phyloP scores from a whole-genome alignment of 2,113 vertebrate genomes.

The Phaethornis superciliosus region DNA sequence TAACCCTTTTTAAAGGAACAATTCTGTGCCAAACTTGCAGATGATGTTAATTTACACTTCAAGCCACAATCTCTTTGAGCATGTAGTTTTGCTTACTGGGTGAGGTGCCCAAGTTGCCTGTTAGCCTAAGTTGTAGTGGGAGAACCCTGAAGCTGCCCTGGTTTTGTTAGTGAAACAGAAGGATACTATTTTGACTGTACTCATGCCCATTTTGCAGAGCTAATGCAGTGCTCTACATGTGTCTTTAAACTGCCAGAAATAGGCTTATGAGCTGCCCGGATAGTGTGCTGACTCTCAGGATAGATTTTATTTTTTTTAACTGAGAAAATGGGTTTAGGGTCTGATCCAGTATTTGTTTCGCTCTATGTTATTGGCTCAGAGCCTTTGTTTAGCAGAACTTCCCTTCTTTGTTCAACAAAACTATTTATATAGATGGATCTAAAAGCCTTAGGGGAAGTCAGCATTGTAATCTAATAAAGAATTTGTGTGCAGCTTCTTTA shows the following conservation, averaged over 20 bases:
- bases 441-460: not conserved
- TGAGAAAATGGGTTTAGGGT: conserved; percentile 1
- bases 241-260: not conserved
- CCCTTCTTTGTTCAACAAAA: conserved; percentile 40
- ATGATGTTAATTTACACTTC: not conserved
- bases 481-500: not conserved
- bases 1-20: not conserved
- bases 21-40: not conserved
- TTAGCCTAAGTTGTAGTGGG: not conserved
- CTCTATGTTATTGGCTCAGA: conserved; percentile 9
- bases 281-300: not conserved
- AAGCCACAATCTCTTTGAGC: accelerated
- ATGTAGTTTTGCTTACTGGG: not conserved
- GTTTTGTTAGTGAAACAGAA: not conserved
- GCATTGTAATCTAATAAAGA: not conserved
- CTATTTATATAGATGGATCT: conserved; percentile 25
- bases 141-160: not conserved
- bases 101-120: accelerated
- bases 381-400: conserved; percentile 40
- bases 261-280: not conserved
- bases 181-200: not conserved
- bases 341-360: conserved; percentile 29
- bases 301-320: not conserved
- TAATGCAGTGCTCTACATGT: accelerated
- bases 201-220: not conserved